Conservation (phyloP, 2,113 vertebrate species). For the Dendropsophus ebraccatus region DNA sequence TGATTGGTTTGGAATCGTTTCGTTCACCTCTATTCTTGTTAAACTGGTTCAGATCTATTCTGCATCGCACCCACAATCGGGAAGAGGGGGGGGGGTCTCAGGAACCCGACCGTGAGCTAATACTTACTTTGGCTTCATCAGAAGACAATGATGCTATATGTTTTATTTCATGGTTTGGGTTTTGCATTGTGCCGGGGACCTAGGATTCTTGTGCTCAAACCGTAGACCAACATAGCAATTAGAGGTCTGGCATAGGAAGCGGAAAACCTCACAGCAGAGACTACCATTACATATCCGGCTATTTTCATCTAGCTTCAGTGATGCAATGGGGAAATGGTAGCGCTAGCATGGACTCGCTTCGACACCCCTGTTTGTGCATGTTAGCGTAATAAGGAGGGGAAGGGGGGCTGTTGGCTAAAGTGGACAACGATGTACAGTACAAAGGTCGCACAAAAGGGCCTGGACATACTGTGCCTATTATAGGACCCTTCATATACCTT, state of each 20-base stretch:
- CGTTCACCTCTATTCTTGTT: too few relatives aligned
- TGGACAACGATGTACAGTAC: too few relatives aligned
- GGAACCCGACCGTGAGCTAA: neutral
- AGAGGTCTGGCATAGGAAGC: neutral
- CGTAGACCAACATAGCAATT: neutral
- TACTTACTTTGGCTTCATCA: slow-evolving; percentile 1
- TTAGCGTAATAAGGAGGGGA: too few relatives aligned
- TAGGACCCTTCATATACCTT: too few relatives aligned
- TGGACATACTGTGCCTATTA: too few relatives aligned
- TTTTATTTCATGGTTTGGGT: neutral
- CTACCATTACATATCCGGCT: neutral
- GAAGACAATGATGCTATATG: neutral
- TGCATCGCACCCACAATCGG: neutral
- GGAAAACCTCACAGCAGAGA: neutral
- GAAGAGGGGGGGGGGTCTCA: neutral
- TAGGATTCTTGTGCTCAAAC: neutral
- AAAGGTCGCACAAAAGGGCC: too few relatives aligned
- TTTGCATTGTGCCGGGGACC: neutral
- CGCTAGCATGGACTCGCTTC: neutral
- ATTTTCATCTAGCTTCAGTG: neutral
- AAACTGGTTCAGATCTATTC: neutral
- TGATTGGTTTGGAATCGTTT: too few relatives aligned
- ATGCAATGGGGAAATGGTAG: neutral
- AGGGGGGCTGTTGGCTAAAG: too few relatives aligned
- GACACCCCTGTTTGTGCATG: too few relatives aligned